Evolutionary conservation across 2,113 vertebrate species (phyloP), one percentile per base, ranked within the genome.

Genomic region (Calyptommatus sinebrachiatus): DNA sequence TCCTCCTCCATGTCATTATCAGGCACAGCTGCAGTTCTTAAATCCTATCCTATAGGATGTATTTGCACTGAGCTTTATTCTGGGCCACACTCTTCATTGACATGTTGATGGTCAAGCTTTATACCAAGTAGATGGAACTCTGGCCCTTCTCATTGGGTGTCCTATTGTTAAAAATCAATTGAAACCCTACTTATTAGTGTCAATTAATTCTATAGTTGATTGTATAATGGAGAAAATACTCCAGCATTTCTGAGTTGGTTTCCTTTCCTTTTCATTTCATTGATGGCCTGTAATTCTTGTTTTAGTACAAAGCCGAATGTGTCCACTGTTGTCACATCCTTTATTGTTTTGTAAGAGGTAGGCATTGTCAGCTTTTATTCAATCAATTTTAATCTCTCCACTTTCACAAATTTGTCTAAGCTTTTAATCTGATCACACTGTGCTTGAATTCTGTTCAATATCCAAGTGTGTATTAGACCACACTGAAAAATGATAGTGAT

Each of bases 231-330:
- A 67, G 28, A 48, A 63, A 65, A 72, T 24, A 11, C 26, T 63
- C 63, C 24, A 79, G 69, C 41, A 79, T 31, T 8, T 29, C 29
- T 24, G 29, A 63, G 21, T 18, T 20, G 28, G 20, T 57, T 69
- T 29, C 48, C 41, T 73, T 79, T 29, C 63, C 41, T 73, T 79
- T 26, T 73, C 22, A 79, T 72, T 62, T 72, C 18, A 48, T 31
- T 31, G 53, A 63, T 71, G 48, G 48, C 41, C n/a, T 48, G 14
- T 72, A 31, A 29, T 79, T 79, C 62, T 65, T 21, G 45, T 28
- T 21, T 57, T 41, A 72, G 62, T 28, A 65, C n/a, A 79, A 63
- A 79, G 50, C 20, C 31, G 20, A 20, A 79, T 22, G n/a, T 31
- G 61, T 31, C 61, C 72, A 10, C 5, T 12, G n/a, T 62, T 79